phyloP scores from a whole-genome alignment of 2,113 vertebrate species.

The Brachyhypopomus gauderio region DNA sequence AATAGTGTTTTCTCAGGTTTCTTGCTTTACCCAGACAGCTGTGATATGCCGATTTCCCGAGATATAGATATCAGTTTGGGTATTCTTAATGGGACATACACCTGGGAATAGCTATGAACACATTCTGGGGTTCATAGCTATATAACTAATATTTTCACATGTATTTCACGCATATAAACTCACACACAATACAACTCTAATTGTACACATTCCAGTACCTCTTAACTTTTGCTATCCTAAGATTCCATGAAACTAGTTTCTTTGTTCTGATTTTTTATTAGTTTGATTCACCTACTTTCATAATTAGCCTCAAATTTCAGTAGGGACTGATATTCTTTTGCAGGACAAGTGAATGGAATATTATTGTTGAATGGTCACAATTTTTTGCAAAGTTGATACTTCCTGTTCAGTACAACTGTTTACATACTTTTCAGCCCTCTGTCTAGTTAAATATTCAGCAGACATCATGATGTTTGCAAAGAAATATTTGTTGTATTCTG shows the following conservation, averaged over 20 bases:
- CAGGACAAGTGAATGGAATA: too few species aligned
- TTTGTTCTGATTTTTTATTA: neutral
- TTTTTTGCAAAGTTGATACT: neutral
- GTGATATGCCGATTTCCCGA: slow-evolving; percentile 43
- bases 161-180: slow-evolving; percentile 9
- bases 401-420: neutral
- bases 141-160: neutral
- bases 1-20: slow-evolving; percentile 71
- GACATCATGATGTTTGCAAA: too few species aligned
- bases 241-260: neutral
- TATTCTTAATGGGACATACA: neutral
- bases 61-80: neutral
- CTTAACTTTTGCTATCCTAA: slow-evolving; percentile 3
- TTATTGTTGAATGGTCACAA: neutral
- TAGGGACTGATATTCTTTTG: neutral
- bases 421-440: neutral
- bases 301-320: too few species aligned
- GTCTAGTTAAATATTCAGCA: neutral
- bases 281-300: too few species aligned
- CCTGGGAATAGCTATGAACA: slow-evolving; percentile 38
- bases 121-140: neutral
- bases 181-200: neutral
- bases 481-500: too few species aligned
- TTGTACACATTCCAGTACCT: neutral
- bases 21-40: slow-evolving; percentile 70